Evolutionary conservation across 2,888 invertebrate species (phyloP).

Genomic region (Cheilosia scutellata): DNA sequence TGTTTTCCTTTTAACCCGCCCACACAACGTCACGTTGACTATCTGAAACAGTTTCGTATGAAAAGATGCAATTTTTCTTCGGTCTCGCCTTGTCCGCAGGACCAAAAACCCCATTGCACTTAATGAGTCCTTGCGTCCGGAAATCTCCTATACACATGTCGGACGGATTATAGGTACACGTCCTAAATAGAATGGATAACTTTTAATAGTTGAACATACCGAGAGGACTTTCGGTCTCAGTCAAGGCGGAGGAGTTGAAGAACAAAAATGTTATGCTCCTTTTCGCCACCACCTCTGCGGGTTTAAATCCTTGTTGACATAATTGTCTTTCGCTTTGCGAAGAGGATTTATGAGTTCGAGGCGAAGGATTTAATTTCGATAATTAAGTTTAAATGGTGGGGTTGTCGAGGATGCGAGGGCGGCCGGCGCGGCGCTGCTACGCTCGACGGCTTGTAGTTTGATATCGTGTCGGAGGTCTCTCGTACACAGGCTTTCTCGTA

Average conservation of each 20-base stretch:
- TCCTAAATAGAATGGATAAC: conserved; percentile 50
- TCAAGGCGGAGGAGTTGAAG: background rate
- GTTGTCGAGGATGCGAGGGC: conserved; percentile 36
- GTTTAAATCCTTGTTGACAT: conserved; percentile 71
- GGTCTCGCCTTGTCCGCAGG: conserved; percentile 31
- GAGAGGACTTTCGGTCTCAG: conserved; percentile 25
- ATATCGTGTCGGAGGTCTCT: conserved; percentile 14
- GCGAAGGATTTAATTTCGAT: conserved; percentile 74
- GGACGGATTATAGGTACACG: conserved; percentile 49
- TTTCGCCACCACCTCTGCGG: background rate
- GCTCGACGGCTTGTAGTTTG: conserved; percentile 14
- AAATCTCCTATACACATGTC: conserved; percentile 61
- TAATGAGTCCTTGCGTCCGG: conserved; percentile 65
- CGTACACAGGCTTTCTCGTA: background rate
- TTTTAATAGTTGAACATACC: conserved; percentile 48
- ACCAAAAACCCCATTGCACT: conserved; percentile 44
- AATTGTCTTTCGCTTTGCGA: conserved; percentile 71
- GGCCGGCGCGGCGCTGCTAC: too few relatives aligned
- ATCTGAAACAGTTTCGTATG: conserved; percentile 37
- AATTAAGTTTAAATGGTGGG: conserved; percentile 71
- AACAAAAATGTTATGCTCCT: background rate
- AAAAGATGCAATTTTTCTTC: conserved; percentile 51
- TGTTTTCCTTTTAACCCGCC: conserved; percentile 16
- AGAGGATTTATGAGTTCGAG: conserved; percentile 69
- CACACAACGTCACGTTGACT: background rate